A percentile compares a stretch with the other conserved stretches of the same genome.
phyloP scores from a whole-genome alignment of 2,888 invertebrate genomes.

The Conus canariensis region DNA sequence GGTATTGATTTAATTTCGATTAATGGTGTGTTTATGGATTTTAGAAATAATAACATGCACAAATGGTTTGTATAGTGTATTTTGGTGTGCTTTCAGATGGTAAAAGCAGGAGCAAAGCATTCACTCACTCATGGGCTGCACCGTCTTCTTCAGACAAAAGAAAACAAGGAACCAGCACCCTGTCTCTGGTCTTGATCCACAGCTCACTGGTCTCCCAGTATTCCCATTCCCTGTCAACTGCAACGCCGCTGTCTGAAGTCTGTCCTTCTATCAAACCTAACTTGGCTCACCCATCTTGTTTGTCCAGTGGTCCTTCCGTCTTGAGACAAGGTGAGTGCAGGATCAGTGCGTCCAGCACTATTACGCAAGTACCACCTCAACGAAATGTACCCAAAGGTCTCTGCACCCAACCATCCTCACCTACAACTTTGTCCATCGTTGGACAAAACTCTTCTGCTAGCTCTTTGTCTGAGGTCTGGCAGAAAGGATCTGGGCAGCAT shows the following conservation, averaged over 20 bases:
- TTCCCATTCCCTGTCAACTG: too few relatives aligned
- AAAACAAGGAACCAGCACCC: neutral
- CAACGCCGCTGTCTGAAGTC: neutral
- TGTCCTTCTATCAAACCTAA: neutral
- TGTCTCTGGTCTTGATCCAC: conserved; percentile 3
- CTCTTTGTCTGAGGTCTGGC: neutral
- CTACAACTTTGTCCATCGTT: neutral
- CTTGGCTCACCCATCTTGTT: neutral
- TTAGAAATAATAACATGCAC: neutral
- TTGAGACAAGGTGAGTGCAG: neutral
- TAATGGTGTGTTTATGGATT: neutral
- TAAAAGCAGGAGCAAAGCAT: neutral
- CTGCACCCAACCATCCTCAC: neutral
- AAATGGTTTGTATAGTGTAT: neutral
- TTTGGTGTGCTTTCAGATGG: conserved; percentile 12
- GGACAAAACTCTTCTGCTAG: neutral
- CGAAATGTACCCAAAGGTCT: neutral
- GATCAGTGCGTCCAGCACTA: neutral
- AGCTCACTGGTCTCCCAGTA: neutral
- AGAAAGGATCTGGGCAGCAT: neutral
- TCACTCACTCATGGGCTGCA: neutral
- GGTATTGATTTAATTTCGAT: neutral
- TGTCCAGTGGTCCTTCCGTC: too few relatives aligned
- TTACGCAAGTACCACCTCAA: neutral
- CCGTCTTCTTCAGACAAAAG: neutral